phyloP scores from a whole-genome alignment of 1,140 invertebrate genomes.

The Scaptomyza montana region DNA sequence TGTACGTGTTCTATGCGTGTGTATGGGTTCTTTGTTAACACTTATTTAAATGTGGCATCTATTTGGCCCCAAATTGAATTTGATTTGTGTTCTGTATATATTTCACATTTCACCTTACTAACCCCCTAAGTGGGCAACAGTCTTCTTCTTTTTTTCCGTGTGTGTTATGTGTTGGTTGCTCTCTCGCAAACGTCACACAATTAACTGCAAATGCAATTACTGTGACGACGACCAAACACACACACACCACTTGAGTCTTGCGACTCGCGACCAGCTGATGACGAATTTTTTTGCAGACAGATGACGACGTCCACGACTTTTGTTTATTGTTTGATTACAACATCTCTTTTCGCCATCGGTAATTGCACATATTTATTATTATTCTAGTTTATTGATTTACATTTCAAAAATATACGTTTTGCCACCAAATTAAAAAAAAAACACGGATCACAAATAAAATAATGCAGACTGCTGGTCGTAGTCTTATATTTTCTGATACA shows the following conservation, averaged over 20 bases:
- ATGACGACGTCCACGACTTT: constrained; percentile 33
- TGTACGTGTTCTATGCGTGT: constrained; percentile 5
- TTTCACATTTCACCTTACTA: constrained; percentile 65
- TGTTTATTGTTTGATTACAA: constrained; percentile 42
- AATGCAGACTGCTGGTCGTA: constrained; percentile 27
- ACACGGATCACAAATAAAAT: constrained; percentile 32
- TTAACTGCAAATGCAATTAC: constrained; percentile 53
- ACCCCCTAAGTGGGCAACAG: constrained; percentile 41
- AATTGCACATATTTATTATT: constrained; percentile 18
- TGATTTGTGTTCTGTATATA: constrained; percentile 24
- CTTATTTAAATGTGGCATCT: constrained; percentile 12
- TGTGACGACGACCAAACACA: constrained; percentile 16
- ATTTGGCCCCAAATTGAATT: constrained; percentile 37
- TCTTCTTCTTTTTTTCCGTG: constrained; percentile 14
- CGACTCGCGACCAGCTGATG: constrained; percentile 67
- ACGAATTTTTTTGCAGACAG: constrained; percentile 68
- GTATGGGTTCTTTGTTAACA: constrained; percentile 49
- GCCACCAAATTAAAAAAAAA: constrained; percentile 13
- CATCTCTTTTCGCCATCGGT: constrained; percentile 27
- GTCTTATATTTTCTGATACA: constrained; percentile 13
- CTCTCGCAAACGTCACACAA: constrained; percentile 40
- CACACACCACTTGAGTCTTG: constrained; percentile 12
- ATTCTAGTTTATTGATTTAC: constrained; percentile 18
- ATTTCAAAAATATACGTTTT: constrained; percentile 22
- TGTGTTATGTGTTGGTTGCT: constrained; percentile 14